Base-by-base conservation (phyloP, 2,797 vertebrate species). In the Morelia viridis region DNA sequence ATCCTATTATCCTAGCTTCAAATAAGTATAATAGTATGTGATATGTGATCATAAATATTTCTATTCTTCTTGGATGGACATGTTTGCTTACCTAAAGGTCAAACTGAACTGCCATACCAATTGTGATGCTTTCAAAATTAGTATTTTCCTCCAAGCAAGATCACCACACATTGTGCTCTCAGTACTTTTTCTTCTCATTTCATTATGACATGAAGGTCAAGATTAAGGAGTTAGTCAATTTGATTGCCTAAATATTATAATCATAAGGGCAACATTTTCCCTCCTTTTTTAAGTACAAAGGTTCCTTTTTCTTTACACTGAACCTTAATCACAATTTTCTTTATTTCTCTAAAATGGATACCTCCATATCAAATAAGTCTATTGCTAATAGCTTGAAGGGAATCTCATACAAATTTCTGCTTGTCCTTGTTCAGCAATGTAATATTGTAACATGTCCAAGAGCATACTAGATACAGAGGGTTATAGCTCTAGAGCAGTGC, bases 131-230 rank as follows among this genome's bases (percentile, higher is more conserved):
- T 87, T 68, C 53, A 87, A 76, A 87, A 65, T 53, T 46, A 24
- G 35, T 71, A 71, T 58, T 46, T 56, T 50, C 64, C 60, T 76
- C 31, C 12, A 26, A 91, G 56, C 13, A 68, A 91, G 85, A 80
- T 58, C 9, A 58, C 5, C 41, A 35, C 46, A 76, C 8, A 88
- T n/a, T 50, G 19, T 64, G 12, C 68, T 88, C 8, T 28, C 24
- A 35, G 17, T 80, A 83, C 17, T 61, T 88, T 88, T 61, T 62
- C 91, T 80, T 88, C 58, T 91, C 62, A 62, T 88, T 91, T 91
- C 19, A 65, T 91, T 88, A 60, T 46, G 24, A 56, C 89, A 10
- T 90, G 76, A 85, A 62, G 41, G 58, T 85, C 58, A 90, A 84
- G 19, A 53, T 90, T 56, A 85, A 85, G 58, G 46, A 64, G 64